Evolutionary conservation across 2,888 invertebrate species (phyloP).

Genomic region (Tricholauxania praeusta): DNA sequence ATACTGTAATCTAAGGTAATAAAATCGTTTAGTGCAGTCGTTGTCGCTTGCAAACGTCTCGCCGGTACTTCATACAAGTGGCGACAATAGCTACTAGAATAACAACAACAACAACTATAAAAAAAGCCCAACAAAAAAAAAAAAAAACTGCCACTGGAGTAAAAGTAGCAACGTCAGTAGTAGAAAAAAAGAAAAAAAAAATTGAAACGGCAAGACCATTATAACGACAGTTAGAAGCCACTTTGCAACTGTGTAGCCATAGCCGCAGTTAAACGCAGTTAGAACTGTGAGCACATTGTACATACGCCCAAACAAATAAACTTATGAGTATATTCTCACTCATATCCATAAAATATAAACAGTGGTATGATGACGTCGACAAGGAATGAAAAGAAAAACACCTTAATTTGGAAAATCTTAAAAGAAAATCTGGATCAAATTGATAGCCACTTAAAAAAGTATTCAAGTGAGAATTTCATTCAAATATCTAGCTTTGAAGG

Average conservation of each 20-base stretch:
- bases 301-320: not conserved
- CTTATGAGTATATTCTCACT: not conserved
- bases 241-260: conserved; percentile 30
- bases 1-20: not conserved
- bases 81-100: conserved; percentile 10
- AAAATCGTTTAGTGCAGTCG: conserved; percentile 14
- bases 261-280: conserved; percentile 18
- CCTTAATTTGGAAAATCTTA: no score
- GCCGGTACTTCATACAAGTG: conserved; percentile 15
- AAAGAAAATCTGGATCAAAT: no score
- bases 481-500: no score
- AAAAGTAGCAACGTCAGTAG: not conserved
- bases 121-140: no score
- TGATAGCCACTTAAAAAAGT: no score
- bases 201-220: not conserved
- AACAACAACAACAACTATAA: not conserved
- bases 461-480: no score
- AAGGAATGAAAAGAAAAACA: no score
- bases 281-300: not conserved
- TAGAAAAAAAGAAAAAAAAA: not conserved
- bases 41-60: conserved; percentile 6
- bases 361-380: no score
- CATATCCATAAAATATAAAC: not conserved
- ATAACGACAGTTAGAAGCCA: conserved; percentile 34
- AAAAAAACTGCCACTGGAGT: no score